Evolutionary conservation across 2,888 invertebrate genomes (phyloP), one percentile per base, ranked within the genome.

Genomic region (Crepidodera aurea): DNA sequence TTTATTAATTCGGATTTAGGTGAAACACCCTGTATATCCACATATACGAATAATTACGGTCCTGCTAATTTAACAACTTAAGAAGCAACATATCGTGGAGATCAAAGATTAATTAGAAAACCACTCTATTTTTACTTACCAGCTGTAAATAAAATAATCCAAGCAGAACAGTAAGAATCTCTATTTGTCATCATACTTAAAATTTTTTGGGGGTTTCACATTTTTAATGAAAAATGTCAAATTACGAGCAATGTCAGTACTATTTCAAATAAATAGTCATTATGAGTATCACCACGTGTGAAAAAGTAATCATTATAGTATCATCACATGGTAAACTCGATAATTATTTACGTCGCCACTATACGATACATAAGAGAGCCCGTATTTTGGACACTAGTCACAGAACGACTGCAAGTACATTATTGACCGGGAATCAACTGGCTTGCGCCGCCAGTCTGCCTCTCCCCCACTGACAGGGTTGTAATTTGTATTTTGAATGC

Each of bases 61-160:
- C 7, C 39, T 39, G 39, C 39, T 12, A 39, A 39, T 39, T 39
- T 8, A 39, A 39, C n/a, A 8, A 12, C n/a, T 39, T 39, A 39
- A 39, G n/a, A 39, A 39, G 39, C 13, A 39, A 12, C n/a, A 7
- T 39, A 39, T n/a, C n/a, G n/a, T n/a, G 12, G n/a, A 10, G 39
- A 39, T 39, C 39, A 39, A 39, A 39, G 39, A 39, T 39, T 39
- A 39, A 39, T 16, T n/a, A 8, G 39, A 39, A 39, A 39, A 39
- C 39, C 39, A 12, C 39, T 39, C 39, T 39, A 39, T 8, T 8
- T 29, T 29, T 29, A 72, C 73, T 72, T 66, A 73, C 73, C 73
- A 65, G 70, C 62, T 66, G 68, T 58, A 67, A 73, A 72, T 59
- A 69, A 71, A 73, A 73, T 71, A 69, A 73, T 70, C 73, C 73